Evolutionary conservation across 1,140 invertebrate species (phyloP), one percentile per base, ranked within the genome.

Genomic region (Drosophila watanabei): DNA sequence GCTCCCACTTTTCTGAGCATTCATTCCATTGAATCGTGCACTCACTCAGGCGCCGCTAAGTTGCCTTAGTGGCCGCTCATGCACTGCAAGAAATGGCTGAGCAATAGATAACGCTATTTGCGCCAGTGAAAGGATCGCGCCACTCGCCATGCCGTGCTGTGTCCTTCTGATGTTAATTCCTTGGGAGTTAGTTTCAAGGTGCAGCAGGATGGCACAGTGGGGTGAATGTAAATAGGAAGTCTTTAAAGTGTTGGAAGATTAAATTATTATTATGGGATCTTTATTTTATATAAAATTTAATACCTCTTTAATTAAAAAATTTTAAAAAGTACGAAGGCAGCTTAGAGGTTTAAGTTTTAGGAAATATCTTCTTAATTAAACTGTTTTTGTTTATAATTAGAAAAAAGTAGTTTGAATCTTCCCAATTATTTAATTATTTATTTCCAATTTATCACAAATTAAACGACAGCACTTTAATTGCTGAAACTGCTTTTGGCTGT

Each of bases 1-100:
- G 32, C 14, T 32, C 39, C 35, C 54, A 28, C 35, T 24, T 39
- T 39, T 39, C 33, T 56, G 20, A 20, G 35, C 54, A 58, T 85
- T 79, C 81, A 82, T 89, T 80, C 78, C 75, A 89, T 88, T 88
- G 81, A 89, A 90, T 90, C 82, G 86, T 85, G 85, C 86, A 80
- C 66, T 70, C 84, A 89, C 64, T 89, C 85, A 80, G 83, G 85
- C 81, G 81, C 78, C 75, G 24, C 86, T 90, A 89, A 90, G 78
- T 90, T 90, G 81, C 71, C 85, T 89, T 73, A 82, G 85, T 89
- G 70, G 54, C 70, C 63, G 56, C 46, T 73, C 71, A 48, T 70
- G 82, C 85, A 89, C 82, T 89, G 86, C 57, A 51, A 64, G 49
- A 79, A 85, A 90, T 79, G 20, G 45, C 75, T 56, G 51, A 52